These are phyloP conservation scores for Eremophila alpestris DNA, from an alignment of 2,797 vertebrate species.

Conservation along the genomic window DNA sequence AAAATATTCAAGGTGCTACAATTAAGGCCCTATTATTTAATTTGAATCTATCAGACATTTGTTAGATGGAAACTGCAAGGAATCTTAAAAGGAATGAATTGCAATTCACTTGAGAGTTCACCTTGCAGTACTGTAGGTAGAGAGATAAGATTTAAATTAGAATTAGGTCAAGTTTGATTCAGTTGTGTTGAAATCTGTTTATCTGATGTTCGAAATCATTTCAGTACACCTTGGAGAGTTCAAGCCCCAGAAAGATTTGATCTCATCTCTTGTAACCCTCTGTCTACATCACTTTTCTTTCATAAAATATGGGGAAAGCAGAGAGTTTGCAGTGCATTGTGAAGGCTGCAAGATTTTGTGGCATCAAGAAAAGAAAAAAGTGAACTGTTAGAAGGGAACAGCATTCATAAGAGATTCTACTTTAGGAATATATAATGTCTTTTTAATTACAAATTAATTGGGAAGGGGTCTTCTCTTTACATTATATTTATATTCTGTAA, in stretches of 20 bases:
- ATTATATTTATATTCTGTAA: background rate
- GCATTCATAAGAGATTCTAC: background rate
- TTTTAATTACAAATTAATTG: background rate
- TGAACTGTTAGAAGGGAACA: background rate
- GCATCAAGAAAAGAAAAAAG: background rate
- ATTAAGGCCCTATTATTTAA: constrained; percentile 18
- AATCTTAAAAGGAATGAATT: background rate
- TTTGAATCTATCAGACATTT: background rate
- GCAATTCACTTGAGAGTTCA: background rate
- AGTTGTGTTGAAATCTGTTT: background rate
- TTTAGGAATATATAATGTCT: background rate
- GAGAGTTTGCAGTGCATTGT: background rate
- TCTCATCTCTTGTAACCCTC: background rate
- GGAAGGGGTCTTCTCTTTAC: background rate
- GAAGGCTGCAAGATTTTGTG: background rate
- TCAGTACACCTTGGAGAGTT: background rate
- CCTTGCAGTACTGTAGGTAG: background rate
- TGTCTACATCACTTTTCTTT: background rate
- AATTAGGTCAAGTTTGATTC: constrained; percentile 17
- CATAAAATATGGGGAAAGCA: background rate
- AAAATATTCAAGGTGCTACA: background rate
- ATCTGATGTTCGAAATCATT: background rate
- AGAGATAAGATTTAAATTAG: background rate
- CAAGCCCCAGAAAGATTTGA: background rate
- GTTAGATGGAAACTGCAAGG: background rate